Conservation (phyloP, 2,113 vertebrate genomes). For the Numenius arquata region DNA sequence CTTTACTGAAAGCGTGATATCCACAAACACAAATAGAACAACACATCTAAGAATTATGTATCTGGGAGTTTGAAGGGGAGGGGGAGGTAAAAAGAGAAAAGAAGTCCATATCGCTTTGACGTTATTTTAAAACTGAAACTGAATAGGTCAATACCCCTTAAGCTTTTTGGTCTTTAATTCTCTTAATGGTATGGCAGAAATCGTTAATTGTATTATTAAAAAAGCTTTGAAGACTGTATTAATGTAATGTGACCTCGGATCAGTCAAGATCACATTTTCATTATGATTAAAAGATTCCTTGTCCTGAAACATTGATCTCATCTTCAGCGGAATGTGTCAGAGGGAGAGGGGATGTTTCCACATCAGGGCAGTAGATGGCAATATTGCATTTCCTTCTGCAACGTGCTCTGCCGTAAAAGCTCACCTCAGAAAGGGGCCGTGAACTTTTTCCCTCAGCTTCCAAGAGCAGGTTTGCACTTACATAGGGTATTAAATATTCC, state of each 20-base stretch:
- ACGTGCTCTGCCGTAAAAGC: neutral
- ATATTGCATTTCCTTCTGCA: slow-evolving; percentile 64
- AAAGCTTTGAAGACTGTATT: slow-evolving; percentile 19
- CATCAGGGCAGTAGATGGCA: slow-evolving; percentile 44
- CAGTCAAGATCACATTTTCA: slow-evolving; percentile 41
- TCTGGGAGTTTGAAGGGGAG: neutral
- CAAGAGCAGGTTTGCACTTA: neutral
- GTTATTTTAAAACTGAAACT: slow-evolving; percentile 17
- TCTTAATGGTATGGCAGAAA: slow-evolving; percentile 19
- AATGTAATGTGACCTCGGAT: slow-evolving; percentile 22
- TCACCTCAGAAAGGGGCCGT: slow-evolving; percentile 32
- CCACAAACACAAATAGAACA: neutral
- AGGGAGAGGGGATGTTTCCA: neutral
- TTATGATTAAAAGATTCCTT: slow-evolving; percentile 36
- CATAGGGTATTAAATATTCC: neutral
- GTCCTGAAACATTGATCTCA: slow-evolving; percentile 15
- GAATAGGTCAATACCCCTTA: slow-evolving; percentile 35
- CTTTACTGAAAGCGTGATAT: neutral
- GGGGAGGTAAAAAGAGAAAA: neutral
- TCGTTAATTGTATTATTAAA: slow-evolving; percentile 36
- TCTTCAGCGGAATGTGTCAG: neutral
- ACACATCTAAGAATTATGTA: neutral
- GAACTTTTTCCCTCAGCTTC: slow-evolving; percentile 61
- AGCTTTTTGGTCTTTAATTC: slow-evolving; percentile 38
- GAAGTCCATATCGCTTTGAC: neutral